A percentile compares a stretch with the other conserved stretches of the same genome.
Conservation (phyloP, 35 echinoderm and acorn worm species). For the Heliocidaris tuberculata region DNA sequence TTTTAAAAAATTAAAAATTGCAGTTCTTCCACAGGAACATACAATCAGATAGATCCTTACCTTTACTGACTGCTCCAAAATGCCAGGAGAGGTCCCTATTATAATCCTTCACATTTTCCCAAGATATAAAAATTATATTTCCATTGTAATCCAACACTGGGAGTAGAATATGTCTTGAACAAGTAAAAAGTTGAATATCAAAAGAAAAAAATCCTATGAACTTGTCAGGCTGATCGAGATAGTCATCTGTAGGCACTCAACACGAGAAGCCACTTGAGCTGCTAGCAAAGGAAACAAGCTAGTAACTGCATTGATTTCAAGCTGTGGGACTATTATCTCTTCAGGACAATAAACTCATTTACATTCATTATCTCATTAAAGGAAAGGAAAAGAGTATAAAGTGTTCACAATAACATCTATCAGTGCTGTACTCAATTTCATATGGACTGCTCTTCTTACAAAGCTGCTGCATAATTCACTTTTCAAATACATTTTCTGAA, state of each 20-base stretch:
- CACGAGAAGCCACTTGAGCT: background rate
- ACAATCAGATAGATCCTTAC: no score
- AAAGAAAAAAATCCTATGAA: no score
- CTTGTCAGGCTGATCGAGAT: background rate
- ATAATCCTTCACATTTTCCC: no score
- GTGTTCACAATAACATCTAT: background rate
- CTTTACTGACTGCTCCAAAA: no score
- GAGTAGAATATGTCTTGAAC: no score
- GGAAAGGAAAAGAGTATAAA: background rate
- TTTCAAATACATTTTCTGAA: background rate
- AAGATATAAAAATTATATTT: no score
- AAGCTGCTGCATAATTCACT: background rate
- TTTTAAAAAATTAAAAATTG: no score
- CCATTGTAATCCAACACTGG: no score
- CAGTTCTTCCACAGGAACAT: no score
- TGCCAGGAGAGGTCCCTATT: no score
- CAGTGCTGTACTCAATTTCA: background rate
- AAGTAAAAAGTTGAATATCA: no score
- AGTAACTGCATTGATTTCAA: background rate
- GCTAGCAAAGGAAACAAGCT: background rate
- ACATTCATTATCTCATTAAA: background rate
- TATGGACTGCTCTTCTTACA: background rate
- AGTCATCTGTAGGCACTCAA: background rate
- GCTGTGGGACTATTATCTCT: constrained; percentile 7
- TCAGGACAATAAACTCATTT: background rate